Conservation (phyloP, 2,797 vertebrate genomes). For the Spinus pinus region DNA sequence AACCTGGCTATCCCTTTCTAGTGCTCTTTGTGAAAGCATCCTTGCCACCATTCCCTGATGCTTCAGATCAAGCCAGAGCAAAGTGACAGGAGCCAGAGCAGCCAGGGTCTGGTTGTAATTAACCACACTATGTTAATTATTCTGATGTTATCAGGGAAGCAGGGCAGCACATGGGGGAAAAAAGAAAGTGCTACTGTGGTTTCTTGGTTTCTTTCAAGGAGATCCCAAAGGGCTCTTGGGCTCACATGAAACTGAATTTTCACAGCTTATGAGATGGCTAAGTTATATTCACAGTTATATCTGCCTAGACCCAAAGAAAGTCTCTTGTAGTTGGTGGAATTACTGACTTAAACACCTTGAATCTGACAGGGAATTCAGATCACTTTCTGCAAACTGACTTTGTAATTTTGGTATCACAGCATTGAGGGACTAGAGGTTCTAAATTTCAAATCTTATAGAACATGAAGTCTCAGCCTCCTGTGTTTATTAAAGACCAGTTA, state of each 20-base stretch:
- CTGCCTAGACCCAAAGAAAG: neutral
- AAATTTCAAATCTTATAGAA: neutral
- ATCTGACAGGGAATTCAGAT: neutral
- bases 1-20: neutral
- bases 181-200: neutral
- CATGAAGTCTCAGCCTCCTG: neutral
- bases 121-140: conserved; percentile 19
- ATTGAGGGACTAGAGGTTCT: neutral
- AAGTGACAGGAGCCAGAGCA: neutral
- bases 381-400: neutral
- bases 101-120: neutral
- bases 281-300: neutral
- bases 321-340: neutral
- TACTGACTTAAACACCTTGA: neutral
- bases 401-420: neutral
- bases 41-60: neutral
- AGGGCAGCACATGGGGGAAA: neutral
- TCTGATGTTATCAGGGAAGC: neutral
- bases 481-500: neutral
- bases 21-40: neutral
- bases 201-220: neutral
- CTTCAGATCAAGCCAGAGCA: neutral
- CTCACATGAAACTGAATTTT: conserved; percentile 14
- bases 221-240: neutral
- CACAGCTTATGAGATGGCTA: neutral